Base-by-base conservation (phyloP, 2,888 invertebrate species). In the Polyploca ridens region DNA sequence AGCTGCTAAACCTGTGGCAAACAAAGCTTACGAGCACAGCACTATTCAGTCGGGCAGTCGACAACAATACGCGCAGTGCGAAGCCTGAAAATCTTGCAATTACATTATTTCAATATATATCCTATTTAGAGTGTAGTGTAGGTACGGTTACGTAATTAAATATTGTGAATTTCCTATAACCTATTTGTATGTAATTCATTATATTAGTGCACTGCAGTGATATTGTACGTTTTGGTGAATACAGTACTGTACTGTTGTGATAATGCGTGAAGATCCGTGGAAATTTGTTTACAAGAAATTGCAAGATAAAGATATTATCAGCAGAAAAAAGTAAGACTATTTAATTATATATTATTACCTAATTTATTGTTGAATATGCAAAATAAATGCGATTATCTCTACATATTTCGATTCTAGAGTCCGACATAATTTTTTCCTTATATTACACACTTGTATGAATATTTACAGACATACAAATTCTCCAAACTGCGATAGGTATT, bases 221-320 rank as follows among this genome's bases (percentile, higher is more conserved):
- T 54, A 16, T 16, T 16, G 5, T 1, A 16, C 49, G 46, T 41
- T 49, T 49, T n/a, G n/a, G 19, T 49, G 16, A 16, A 49, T 7
- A 16, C 16, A n/a, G 16, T n/a, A 41, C 19, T 14, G n/a, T 8
- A 59, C 16, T 60, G 5, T 62, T 66, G 71, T 80, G 67, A 86
- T 76, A 77, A 90, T 87, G 89, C 82, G 84, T 14, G 80, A 85
- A 11, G 93, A 93, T 71, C 90, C 90, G 1, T 94, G 94, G 94
- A 89, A 75, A 69, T 91, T 88, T 71, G 84, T 94, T 64, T 92
- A 83, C 65, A 90, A 84, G 70, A 91, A 87, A 69, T 80, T 94
- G 38, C 90, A 93, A 70, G 90, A 93, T 59, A 86, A 85, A 65
- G 89, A 92, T 69, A 86, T 93, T 68, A 82, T 93, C 38, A 88